Evolutionary conservation across 1,140 invertebrate species (phyloP).

Genomic region (Helicoverpa zea): DNA sequence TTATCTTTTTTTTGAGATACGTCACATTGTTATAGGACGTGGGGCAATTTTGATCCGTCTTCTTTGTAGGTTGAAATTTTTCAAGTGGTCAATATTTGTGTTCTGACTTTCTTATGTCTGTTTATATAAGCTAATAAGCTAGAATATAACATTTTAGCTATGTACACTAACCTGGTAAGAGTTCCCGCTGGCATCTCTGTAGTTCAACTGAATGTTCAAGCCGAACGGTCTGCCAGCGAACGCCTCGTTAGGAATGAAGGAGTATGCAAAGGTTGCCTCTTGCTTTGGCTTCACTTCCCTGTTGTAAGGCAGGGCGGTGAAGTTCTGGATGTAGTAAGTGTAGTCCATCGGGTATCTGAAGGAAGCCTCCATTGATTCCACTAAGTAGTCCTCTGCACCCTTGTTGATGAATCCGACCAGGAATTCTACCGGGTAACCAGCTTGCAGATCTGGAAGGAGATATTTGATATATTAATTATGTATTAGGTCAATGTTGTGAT

Average conservation of each 20-base stretch:
- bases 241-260: slow-evolving; percentile 97
- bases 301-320: slow-evolving; percentile 96
- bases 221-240: slow-evolving; percentile 99
- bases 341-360: slow-evolving; percentile 99
- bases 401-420: slow-evolving; percentile 98
- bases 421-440: slow-evolving; percentile 97
- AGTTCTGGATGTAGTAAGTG: slow-evolving; percentile 99
- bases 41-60: too few relatives aligned
- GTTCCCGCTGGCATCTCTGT: slow-evolving; percentile 92
- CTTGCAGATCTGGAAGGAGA: slow-evolving; percentile 93
- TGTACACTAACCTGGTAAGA: slow-evolving; percentile 86
- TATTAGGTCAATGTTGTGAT: not conserved
- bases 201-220: slow-evolving; percentile 96
- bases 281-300: slow-evolving; percentile 95
- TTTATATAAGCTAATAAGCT: too few relatives aligned
- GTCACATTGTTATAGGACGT: too few relatives aligned
- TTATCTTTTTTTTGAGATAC: too few relatives aligned
- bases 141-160: not conserved
- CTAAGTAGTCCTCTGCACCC: slow-evolving; percentile 95
- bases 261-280: slow-evolving; percentile 98
- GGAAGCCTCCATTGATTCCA: slow-evolving; percentile 98
- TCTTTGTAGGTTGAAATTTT: too few relatives aligned
- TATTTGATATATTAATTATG: not conserved
- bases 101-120: too few relatives aligned
- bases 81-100: too few relatives aligned